Evolutionary conservation across 2,797 vertebrate species (phyloP).

Genomic region (Anguilla megastoma): DNA sequence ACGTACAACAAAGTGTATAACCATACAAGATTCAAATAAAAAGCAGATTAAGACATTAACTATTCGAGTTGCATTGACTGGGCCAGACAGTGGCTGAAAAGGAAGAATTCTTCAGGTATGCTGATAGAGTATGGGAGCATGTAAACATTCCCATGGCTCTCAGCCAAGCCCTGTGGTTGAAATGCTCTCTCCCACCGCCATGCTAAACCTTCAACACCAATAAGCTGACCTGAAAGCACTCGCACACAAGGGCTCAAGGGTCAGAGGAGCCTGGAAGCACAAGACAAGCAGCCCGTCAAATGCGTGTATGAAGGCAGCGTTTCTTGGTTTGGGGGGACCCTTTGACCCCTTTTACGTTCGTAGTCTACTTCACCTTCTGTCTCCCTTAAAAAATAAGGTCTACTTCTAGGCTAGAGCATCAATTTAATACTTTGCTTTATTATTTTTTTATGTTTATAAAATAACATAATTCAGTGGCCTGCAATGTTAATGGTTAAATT

Average conservation of each 20-base stretch:
- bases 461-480: neutral
- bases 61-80: slow-evolving; percentile 14
- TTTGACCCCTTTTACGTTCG: neutral
- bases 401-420: neutral
- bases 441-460: neutral
- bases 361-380: neutral
- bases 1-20: too few species aligned
- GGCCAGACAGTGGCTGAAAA: slow-evolving; percentile 11
- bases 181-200: neutral
- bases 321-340: neutral
- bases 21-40: slow-evolving; percentile 14
- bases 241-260: neutral
- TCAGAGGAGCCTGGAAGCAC: neutral
- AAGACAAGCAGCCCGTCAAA: neutral
- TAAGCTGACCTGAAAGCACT: neutral
- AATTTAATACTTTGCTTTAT: neutral
- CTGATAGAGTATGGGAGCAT: slow-evolving; percentile 14
- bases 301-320: neutral
- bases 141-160: slow-evolving; percentile 24
- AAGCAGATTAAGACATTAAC: slow-evolving; percentile 33
- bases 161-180: slow-evolving; percentile 25
- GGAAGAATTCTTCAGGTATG: slow-evolving; percentile 28
- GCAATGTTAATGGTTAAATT: neutral
- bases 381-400: neutral
- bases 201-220: neutral